Percentiles rank a stretch among this genome's conserved stretches.
Conservation (phyloP, 2,113 vertebrate genomes). For the Shinisaurus crocodilurus region DNA sequence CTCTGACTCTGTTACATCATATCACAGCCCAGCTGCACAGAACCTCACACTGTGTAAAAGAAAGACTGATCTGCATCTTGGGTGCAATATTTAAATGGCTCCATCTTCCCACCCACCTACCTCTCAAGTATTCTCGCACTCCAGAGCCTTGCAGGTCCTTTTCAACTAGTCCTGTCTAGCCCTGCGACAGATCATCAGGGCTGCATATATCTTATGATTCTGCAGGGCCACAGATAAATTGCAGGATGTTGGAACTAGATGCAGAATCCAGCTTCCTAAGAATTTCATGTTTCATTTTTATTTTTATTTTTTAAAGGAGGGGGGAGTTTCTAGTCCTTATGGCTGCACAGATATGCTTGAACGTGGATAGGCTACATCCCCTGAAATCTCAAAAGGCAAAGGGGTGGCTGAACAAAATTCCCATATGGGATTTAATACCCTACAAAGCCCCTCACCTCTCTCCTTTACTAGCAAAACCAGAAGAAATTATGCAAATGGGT, state of each 20-base stretch:
- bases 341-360: neutral
- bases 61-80: slow-evolving; percentile 21
- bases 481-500: neutral
- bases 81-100: slow-evolving; percentile 22
- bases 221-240: neutral
- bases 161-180: neutral
- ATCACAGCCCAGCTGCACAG: slow-evolving; percentile 62
- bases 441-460: neutral
- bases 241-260: too few relatives aligned
- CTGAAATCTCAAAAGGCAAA: neutral
- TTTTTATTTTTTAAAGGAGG: too few relatives aligned
- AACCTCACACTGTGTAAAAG: slow-evolving; percentile 62
- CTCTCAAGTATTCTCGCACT: neutral
- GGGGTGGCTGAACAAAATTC: neutral
- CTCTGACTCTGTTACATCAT: slow-evolving; percentile 55
- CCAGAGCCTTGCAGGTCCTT: neutral
- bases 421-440: neutral
- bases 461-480: neutral
- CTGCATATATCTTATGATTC: neutral
- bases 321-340: neutral
- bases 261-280: neutral
- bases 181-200: neutral
- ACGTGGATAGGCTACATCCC: neutral
- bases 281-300: neutral
- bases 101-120: slow-evolving; percentile 6